Base-by-base conservation (phyloP, 2,113 vertebrate species). In the Lota lota region DNA sequence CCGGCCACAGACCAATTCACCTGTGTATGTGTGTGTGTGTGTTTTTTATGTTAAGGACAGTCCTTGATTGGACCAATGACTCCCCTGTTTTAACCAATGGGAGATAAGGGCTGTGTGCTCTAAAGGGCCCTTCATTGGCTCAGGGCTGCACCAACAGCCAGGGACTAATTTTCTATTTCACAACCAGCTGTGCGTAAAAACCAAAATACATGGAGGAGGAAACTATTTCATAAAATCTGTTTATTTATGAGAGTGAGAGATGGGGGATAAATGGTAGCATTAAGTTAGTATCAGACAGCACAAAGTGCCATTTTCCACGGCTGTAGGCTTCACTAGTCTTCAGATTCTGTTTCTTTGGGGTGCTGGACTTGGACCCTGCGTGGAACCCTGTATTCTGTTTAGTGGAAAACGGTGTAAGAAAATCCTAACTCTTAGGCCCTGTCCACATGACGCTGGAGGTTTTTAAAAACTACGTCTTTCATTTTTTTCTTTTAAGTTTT, bases 21-120 rank as follows among this genome's bases (percentile, higher is more conserved):
- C 59, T 22, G 40, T 14, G 58, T 20, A 15, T 40, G 33, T 20
- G 61, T 67, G 15, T 47, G 40, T 12, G 40, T 47, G 40, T 47
- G 40, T 47, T 5, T 47, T 14, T 17, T 28, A 69, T 70, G 66
- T 63, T 18, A 22, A 33, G 1, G 62, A 33, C 28, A 56, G 54
- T 69, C 56, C 20, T 67, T 50, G 53, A 69, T 66, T 15, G 58
- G 72, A 73, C 66, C 70, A 67, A 58, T 36, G 58, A 60, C 65
- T 78, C 59, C 77, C 67, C 33, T 60, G 60, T 64, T 69, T 53
- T 3, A 47, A 72, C 21, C 22, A 59, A 22, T 7, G 76, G 70
- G 73, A 72, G 64, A 50, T 72, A 83, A 85, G 77, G 80, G 78
- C 85, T 88, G 77, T 54, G 54, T 36, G 51, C 18, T 68, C 22